These are phyloP conservation scores for Caracal caracal DNA, from an alignment of 2,113 vertebrate species.

Conservation along the genomic window DNA sequence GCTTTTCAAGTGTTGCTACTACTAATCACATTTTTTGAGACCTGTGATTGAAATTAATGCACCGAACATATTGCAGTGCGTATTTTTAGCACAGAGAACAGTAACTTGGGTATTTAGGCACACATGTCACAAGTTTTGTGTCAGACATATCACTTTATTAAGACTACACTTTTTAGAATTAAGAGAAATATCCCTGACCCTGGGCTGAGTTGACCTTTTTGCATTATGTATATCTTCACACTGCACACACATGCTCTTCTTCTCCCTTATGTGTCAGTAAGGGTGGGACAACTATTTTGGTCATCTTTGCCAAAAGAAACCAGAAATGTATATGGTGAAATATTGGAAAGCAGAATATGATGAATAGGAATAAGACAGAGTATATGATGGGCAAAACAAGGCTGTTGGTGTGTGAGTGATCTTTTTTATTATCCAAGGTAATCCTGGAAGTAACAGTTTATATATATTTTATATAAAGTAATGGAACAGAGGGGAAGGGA, in stretches of 20 bases:
- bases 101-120: neutral
- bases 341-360: neutral
- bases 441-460: neutral
- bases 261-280: neutral
- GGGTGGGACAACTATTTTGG: neutral
- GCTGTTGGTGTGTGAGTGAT: neutral
- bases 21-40: neutral
- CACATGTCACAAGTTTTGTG: neutral
- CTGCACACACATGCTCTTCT: neutral
- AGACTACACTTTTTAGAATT: neutral
- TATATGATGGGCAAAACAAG: neutral
- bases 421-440: neutral
- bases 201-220: neutral
- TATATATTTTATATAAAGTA: neutral
- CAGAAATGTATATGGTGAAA: neutral
- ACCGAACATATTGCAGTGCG: neutral
- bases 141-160: conserved; percentile 1
- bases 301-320: neutral
- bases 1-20: neutral
- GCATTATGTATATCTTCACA: neutral
- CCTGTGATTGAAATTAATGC: neutral
- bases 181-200: neutral
- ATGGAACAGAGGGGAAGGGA: neutral
- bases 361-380: neutral
- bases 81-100: conserved; percentile 4